A percentile compares a stretch with the other conserved stretches of the same genome.
Evolutionary conservation across 64 coral and sea anemone genomes (phyloP).

Genomic region (Exaiptasia diaphana): DNA sequence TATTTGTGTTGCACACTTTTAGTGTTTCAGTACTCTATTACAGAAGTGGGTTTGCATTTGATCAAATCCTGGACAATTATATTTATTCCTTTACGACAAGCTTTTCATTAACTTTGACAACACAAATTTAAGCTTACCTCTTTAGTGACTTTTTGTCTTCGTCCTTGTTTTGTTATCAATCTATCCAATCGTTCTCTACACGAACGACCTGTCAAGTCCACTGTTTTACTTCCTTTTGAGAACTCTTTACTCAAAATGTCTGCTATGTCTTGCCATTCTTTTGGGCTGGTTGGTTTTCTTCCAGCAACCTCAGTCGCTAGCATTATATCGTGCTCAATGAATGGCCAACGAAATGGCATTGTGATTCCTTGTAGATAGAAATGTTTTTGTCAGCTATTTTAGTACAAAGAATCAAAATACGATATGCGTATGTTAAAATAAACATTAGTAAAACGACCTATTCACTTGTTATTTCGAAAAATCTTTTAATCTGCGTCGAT

Average conservation of each 20-base stretch:
- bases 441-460: too few relatives aligned
- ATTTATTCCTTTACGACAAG: not conserved
- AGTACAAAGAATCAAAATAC: too few relatives aligned
- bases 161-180: conserved; percentile 4
- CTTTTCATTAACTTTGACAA: not conserved
- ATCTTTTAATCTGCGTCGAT: too few relatives aligned
- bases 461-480: too few relatives aligned
- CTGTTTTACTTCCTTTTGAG: conserved; percentile 1
- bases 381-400: too few relatives aligned
- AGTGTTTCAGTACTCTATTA: too few relatives aligned
- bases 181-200: conserved; percentile 2
- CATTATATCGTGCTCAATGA: not conserved
- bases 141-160: conserved; percentile 7
- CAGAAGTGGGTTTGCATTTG: not conserved
- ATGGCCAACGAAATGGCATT: not conserved
- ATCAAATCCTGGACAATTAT: not conserved
- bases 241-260: conserved; percentile 3
- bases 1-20: too few relatives aligned
- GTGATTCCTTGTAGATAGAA: too few relatives aligned
- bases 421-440: too few relatives aligned
- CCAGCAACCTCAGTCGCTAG: too few relatives aligned
- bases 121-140: conserved; percentile 6
- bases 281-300: not conserved
- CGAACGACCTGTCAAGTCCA: conserved; percentile 4
- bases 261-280: conserved; percentile 1